phyloP scores from a whole-genome alignment of 2,888 invertebrate genomes.

The Heliconius cydno region DNA sequence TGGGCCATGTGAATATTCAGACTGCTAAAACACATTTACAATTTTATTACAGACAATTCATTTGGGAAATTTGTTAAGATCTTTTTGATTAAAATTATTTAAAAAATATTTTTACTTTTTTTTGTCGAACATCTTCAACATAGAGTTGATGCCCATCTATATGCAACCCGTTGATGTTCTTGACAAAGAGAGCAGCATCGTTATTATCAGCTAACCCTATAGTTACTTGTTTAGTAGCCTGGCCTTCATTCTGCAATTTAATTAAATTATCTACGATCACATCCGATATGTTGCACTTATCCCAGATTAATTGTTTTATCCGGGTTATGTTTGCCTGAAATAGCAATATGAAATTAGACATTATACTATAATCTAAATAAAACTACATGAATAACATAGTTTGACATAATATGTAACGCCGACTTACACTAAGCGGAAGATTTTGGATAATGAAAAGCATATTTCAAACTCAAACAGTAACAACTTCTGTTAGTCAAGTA shows the following conservation, averaged over 20 bases:
- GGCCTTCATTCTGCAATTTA: constrained; percentile 44
- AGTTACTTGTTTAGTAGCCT: constrained; percentile 51
- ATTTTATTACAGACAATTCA: neutral
- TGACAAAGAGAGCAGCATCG: constrained; percentile 53
- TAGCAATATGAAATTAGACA: neutral
- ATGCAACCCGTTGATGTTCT: constrained; percentile 53
- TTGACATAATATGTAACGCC: neutral
- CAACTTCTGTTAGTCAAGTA: neutral
- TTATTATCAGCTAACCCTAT: constrained; percentile 55
- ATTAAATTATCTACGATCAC: constrained; percentile 55
- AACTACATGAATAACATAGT: neutral
- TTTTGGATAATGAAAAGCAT: constrained; percentile 57
- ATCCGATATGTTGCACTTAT: constrained; percentile 53
- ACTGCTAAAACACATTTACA: constrained; percentile 11
- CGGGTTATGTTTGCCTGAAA: constrained; percentile 50
- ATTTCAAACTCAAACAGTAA: constrained; percentile 28
- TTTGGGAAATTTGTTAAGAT: neutral
- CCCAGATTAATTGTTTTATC: constrained; percentile 51
- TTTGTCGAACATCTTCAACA: constrained; percentile 53
- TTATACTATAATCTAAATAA: neutral
- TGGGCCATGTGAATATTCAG: constrained; percentile 30
- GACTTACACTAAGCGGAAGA: constrained; percentile 54
- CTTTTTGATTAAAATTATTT: neutral
- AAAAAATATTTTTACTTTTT: constrained; percentile 47
- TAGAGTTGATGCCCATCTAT: constrained; percentile 50